These are phyloP conservation scores for Heliconius hermathena DNA, from an alignment of 1,140 invertebrate species.

Conservation along the genomic window DNA sequence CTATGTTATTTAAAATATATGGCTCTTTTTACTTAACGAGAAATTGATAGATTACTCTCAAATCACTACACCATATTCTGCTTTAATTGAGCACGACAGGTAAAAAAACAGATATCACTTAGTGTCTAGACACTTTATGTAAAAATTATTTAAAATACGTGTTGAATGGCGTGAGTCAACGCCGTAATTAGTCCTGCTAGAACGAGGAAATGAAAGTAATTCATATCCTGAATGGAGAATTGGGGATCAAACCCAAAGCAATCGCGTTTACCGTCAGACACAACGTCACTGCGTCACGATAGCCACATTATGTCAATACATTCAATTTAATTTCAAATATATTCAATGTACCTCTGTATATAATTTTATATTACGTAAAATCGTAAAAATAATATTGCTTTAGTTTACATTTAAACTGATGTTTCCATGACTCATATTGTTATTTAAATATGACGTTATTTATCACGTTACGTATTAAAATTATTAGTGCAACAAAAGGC, in stretches of 20 bases:
- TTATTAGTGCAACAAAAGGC: too few species aligned
- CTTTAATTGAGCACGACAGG: too few species aligned
- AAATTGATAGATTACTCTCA: too few species aligned
- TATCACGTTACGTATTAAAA: not conserved
- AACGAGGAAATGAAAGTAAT: not conserved
- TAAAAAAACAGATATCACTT: too few species aligned
- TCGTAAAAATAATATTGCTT: slow-evolving; percentile 1
- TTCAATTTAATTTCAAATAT: too few species aligned
- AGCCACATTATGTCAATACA: too few species aligned
- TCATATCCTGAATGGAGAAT: not conserved
- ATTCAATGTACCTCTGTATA: not conserved
- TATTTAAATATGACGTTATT: not conserved
- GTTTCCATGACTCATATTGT: not conserved
- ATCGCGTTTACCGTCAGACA: not conserved
- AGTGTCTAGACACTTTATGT: not conserved
- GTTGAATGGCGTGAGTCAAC: not conserved
- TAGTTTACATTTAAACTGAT: not conserved
- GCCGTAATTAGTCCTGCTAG: not conserved
- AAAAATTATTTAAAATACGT: not conserved
- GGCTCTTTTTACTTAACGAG: not conserved
- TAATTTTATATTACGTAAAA: not conserved
- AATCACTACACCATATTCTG: too few species aligned
- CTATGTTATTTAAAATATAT: not conserved
- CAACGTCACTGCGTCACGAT: too few species aligned
- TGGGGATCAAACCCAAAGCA: not conserved